Percentiles rank a stretch among this genome's conserved stretches.
These are phyloP conservation scores for Chorisops tibialis DNA, from an alignment of 2,888 invertebrate species.

Conservation along the genomic window DNA sequence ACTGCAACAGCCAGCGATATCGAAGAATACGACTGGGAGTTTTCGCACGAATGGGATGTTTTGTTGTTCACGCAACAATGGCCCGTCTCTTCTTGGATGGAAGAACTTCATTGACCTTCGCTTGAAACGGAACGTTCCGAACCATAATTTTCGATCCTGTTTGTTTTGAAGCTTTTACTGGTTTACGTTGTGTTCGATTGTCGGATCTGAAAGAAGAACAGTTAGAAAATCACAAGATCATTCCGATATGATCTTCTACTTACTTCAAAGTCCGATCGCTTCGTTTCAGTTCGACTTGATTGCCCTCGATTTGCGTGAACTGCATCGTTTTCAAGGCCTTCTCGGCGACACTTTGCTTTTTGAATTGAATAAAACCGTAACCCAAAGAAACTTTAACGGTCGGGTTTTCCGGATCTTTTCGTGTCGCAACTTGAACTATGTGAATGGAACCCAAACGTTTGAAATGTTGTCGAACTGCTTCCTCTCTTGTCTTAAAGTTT, in stretches of 20 bases:
- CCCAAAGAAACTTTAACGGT: constrained; percentile 81
- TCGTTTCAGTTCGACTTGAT: constrained; percentile 84
- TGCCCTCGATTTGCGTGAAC: constrained; percentile 76
- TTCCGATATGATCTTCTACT: constrained; percentile 36
- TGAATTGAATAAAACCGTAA: constrained; percentile 94
- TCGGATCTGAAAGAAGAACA: constrained; percentile 55
- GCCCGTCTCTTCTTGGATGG: too few species aligned
- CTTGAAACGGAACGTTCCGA: constrained; percentile 95
- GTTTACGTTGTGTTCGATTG: constrained; percentile 58
- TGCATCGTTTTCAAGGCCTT: constrained; percentile 85
- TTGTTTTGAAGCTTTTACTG: constrained; percentile 59
- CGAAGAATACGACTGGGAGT: too few species aligned
- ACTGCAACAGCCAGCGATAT: constrained; percentile 90
- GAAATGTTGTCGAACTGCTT: constrained; percentile 72
- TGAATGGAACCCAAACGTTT: constrained; percentile 69
- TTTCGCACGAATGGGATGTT: too few species aligned
- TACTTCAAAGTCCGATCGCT: constrained; percentile 80
- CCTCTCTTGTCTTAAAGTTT: constrained; percentile 80
- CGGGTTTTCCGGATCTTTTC: constrained; percentile 78
- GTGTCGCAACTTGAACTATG: constrained; percentile 76
- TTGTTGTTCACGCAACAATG: too few species aligned
- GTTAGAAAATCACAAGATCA: background rate
- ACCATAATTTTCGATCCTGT: constrained; percentile 86
- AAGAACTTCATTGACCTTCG: constrained; percentile 75
- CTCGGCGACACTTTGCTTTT: constrained; percentile 64